These are phyloP conservation scores for Eublepharis macularius DNA, from an alignment of 2,113 vertebrate genomes.

Conservation along the genomic window DNA sequence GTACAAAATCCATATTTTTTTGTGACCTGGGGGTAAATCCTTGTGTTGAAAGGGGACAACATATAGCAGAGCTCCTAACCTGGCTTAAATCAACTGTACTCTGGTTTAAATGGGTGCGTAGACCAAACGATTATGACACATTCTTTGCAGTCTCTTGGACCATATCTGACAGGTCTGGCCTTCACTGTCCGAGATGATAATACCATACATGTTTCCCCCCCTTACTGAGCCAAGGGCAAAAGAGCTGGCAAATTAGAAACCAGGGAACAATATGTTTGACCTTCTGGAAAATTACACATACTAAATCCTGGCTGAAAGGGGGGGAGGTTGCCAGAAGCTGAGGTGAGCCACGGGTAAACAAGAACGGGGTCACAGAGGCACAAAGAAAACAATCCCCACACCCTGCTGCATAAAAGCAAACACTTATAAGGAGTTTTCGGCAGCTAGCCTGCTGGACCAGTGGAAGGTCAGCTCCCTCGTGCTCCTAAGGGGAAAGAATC, in stretches of 20 bases:
- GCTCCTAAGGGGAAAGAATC: slow-evolving; percentile 23
- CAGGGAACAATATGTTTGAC: slow-evolving; percentile 61
- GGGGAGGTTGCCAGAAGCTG: slow-evolving; percentile 51
- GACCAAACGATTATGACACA: background rate
- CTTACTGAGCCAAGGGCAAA: slow-evolving; percentile 53
- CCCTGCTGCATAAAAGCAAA: slow-evolving; percentile 57
- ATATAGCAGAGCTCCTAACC: too few species aligned
- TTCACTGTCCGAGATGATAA: slow-evolving; percentile 17
- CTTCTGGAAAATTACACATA: slow-evolving; percentile 61
- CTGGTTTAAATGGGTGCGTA: background rate
- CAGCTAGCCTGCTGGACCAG: slow-evolving; percentile 33
- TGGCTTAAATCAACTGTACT: background rate
- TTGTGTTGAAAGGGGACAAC: background rate
- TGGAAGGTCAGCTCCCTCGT: slow-evolving; percentile 10
- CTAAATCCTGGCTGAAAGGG: slow-evolving; percentile 53
- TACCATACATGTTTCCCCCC: background rate
- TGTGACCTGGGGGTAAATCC: too few species aligned
- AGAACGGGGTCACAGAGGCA: slow-evolving; percentile 56
- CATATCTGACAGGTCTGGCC: slow-evolving; percentile 49
- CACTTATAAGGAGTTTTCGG: slow-evolving; percentile 45
- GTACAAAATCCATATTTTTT: background rate
- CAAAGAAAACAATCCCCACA: slow-evolving; percentile 67
- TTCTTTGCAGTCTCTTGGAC: slow-evolving; percentile 57
- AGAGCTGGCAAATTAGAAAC: slow-evolving; percentile 50
- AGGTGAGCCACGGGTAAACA: slow-evolving; percentile 66